These are phyloP conservation scores for Alsophila aescularia DNA, from an alignment of 2,888 invertebrate species.

Conservation along the genomic window DNA sequence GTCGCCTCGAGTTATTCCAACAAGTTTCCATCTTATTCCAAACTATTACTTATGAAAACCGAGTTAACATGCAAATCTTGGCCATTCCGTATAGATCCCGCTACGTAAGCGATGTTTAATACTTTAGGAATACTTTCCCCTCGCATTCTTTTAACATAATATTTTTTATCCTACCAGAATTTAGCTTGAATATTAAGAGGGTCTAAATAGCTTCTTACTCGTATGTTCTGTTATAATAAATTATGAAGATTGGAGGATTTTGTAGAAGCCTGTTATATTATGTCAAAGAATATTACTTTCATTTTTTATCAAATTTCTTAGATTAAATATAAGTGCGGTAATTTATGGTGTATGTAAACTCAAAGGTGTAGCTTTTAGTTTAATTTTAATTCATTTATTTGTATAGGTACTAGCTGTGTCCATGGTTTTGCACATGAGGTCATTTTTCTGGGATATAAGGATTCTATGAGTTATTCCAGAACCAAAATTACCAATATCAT, in stretches of 20 bases:
- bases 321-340: too few species aligned
- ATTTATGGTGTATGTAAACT: too few species aligned
- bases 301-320: too few species aligned
- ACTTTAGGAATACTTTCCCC: constrained; percentile 52
- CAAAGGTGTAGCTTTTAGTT: too few species aligned
- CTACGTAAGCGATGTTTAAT: constrained; percentile 60
- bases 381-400: too few species aligned
- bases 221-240: constrained; percentile 21
- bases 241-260: constrained; percentile 35
- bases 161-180: constrained; percentile 47
- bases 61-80: constrained; percentile 80
- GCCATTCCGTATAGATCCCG: constrained; percentile 60
- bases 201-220: constrained; percentile 18
- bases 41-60: constrained; percentile 77
- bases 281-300: neutral
- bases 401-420: too few species aligned
- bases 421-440: too few species aligned
- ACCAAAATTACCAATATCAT: too few species aligned
- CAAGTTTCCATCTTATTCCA: constrained; percentile 66
- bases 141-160: constrained; percentile 43
- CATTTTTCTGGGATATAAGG: too few species aligned
- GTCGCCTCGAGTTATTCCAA: constrained; percentile 56
- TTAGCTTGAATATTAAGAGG: constrained; percentile 45
- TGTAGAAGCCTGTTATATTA: constrained; percentile 13
- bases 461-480: too few species aligned